Base-by-base conservation (phyloP, 2,113 vertebrate genomes). In the Daubentonia madagascariensis region DNA sequence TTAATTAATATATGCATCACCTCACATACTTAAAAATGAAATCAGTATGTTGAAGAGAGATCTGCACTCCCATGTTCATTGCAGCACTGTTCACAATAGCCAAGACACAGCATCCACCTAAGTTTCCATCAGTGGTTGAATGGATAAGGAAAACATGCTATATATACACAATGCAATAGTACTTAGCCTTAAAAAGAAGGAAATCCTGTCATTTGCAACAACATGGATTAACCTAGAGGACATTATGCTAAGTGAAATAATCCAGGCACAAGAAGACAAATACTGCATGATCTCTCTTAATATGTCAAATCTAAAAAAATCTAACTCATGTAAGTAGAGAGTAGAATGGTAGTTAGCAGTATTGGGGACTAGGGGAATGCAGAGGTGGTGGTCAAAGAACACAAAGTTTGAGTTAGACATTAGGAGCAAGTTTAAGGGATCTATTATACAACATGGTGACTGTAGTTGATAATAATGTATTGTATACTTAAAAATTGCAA, bases 341-440 rank as follows among this genome's bases (percentile, higher is more conserved):
- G 17, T 16, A 54, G 32, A 35, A 23, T 25, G 20, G 10, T 54
- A 35, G 20, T 52, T 23, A 76, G 40, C 32, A 50, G 23, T 1
- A 1, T 43, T 5, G 16, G 1, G 0, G 8, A 30, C 1, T 2
- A 48, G 43, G 22, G 22, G n/a, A 10, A 78, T 45, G 48, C 3
- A 7, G 32, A 78, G 13, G 48, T 12, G 9, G n/a, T 35, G 37
- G 30, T 48, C 8, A 65, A 78, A n/a, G 10, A 22, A 65, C 43
- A 65, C 54, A 76, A 40, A 25, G 35, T 28, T 72, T 54, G 32
- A 37, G 4, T 73, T 16, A 75, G 28, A 59, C 37, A 30, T 65
- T 50, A 76, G 9, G 14, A 78, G 30, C 28, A 89, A 48, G 22
- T 63, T 89, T 14, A 37, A 35, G 52, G 45, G 28, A 59, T 45